A percentile compares a stretch with the other conserved stretches of the same genome.
Conservation (phyloP, 1,140 invertebrate genomes). For the Wiebesia pumilae region DNA sequence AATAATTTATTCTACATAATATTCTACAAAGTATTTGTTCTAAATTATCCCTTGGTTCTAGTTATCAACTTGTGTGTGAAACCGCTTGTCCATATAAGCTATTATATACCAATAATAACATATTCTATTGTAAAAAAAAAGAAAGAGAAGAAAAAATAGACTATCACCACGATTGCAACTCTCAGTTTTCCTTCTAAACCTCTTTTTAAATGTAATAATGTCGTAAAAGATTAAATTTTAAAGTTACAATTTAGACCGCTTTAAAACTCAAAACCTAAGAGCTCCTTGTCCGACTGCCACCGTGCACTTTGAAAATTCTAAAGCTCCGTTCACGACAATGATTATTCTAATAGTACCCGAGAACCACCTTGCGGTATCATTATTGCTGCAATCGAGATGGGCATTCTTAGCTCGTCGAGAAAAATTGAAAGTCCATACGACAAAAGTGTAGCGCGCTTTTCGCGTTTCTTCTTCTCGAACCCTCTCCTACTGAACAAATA, state of each 20-base stretch:
- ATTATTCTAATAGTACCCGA: background rate
- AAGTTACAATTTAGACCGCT: background rate
- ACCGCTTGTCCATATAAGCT: too few species aligned
- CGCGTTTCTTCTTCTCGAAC: background rate
- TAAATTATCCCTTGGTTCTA: too few species aligned
- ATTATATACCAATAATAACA: too few species aligned
- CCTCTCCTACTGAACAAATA: background rate
- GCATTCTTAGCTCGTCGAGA: background rate
- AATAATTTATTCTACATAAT: too few species aligned
- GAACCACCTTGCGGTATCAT: background rate
- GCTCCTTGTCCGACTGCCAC: background rate
- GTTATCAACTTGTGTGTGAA: too few species aligned
- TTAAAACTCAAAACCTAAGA: background rate
- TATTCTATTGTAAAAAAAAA: background rate
- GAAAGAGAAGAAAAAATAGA: background rate
- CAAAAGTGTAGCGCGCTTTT: background rate
- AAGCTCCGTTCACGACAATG: background rate
- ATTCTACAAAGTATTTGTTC: too few species aligned
- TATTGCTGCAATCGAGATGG: slow-evolving; percentile 35
- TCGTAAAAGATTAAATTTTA: background rate
- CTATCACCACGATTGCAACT: background rate
- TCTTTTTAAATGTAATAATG: background rate
- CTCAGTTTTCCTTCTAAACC: background rate
- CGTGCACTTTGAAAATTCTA: background rate
- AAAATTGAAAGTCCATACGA: background rate